These are phyloP conservation scores for Nycteola revayana DNA, from an alignment of 2,888 invertebrate genomes.

Conservation along the genomic window DNA sequence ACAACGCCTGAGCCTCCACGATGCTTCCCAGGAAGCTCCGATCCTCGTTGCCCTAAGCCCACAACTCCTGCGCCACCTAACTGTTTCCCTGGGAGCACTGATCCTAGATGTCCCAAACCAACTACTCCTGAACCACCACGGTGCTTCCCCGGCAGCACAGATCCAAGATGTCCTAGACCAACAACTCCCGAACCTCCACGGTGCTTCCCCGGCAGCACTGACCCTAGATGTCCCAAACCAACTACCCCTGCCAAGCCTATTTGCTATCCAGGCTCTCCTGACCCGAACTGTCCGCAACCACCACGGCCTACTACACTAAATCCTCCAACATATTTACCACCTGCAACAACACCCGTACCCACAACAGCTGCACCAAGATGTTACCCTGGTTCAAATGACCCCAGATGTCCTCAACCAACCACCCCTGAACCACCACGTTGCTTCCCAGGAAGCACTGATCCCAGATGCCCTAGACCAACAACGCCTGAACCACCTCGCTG, in stretches of 20 bases:
- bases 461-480: conserved; percentile 25
- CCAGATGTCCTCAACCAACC: conserved; percentile 40
- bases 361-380: conserved; percentile 45
- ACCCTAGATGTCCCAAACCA: conserved; percentile 1
- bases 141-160: conserved; percentile 44
- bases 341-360: conserved; percentile 29
- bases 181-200: conserved; percentile 21
- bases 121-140: conserved; percentile 28
- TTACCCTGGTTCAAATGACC: conserved; percentile 44
- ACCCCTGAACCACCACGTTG: conserved; percentile 23
- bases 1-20: conserved; percentile 30
- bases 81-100: conserved; percentile 42
- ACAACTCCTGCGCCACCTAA: conserved; percentile 27
- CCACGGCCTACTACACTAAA: conserved; percentile 38
- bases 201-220: not conserved
- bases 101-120: conserved; percentile 36
- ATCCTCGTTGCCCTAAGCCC: conserved; percentile 37
- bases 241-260: conserved; percentile 11
- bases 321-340: conserved; percentile 39
- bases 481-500: conserved; percentile 18
- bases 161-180: conserved; percentile 42
- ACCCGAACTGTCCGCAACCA: conserved; percentile 54
- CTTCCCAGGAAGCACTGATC: conserved; percentile 20
- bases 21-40: conserved; percentile 39
- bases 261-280: conserved; percentile 29